These are phyloP conservation scores for Mycetomoellerius zeteki DNA, from an alignment of 1,140 invertebrate genomes.

Conservation along the genomic window DNA sequence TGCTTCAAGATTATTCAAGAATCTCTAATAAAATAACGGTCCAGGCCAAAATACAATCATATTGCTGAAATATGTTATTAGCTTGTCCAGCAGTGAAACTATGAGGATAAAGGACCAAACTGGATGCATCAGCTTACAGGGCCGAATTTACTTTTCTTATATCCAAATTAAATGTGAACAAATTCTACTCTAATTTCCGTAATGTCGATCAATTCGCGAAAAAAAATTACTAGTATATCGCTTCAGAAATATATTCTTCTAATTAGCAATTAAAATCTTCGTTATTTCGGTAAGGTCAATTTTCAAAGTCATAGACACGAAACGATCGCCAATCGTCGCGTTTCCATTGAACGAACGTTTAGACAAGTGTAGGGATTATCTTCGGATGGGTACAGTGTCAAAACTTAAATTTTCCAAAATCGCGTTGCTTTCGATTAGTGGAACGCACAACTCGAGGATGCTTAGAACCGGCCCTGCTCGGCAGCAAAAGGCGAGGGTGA, in stretches of 20 bases:
- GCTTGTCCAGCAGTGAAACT: constrained; percentile 25
- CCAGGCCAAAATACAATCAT: constrained; percentile 2
- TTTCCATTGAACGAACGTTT: not conserved
- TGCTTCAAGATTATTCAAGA: not conserved
- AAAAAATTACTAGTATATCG: not conserved
- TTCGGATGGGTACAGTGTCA: too few species aligned
- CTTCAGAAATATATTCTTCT: not conserved
- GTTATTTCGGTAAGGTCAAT: not conserved
- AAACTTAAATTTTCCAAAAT: not conserved
- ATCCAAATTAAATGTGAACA: not conserved
- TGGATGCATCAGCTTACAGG: constrained; percentile 21
- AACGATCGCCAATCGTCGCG: not conserved
- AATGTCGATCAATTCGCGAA: not conserved
- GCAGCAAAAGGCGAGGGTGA: constrained; percentile 54
- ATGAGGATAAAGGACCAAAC: constrained; percentile 23
- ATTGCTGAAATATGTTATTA: constrained; percentile 33
- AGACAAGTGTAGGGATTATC: not conserved
- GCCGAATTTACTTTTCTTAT: constrained; percentile 14
- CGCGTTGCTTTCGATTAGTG: not conserved
- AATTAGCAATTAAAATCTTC: not conserved
- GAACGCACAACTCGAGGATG: not conserved
- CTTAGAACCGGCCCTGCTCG: constrained; percentile 1
- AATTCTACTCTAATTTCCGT: not conserved
- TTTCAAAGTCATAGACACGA: not conserved
- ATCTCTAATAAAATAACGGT: constrained; percentile 10